Conservation (phyloP, 2,113 vertebrate genomes). For the Pseudorhombus dupliciocellatus region DNA sequence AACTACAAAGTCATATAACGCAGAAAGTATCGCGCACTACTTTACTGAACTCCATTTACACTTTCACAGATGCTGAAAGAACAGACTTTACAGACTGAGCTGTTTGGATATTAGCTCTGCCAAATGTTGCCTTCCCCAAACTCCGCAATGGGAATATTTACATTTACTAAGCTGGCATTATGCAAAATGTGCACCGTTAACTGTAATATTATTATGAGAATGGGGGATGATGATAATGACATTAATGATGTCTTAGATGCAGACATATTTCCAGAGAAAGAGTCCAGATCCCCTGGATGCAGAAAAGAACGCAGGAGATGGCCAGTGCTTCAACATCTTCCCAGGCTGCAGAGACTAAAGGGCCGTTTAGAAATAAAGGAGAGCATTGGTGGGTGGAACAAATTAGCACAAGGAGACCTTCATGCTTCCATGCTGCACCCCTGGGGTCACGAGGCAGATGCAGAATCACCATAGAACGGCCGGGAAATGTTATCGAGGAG, state of each 20-base stretch:
- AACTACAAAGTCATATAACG: background rate
- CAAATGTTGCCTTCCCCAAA: conserved; percentile 17
- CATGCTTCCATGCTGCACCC: conserved; percentile 42
- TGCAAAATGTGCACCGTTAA: conserved; percentile 12
- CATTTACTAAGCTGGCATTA: background rate
- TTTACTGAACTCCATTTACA: conserved; percentile 5
- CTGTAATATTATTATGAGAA: conserved; percentile 7
- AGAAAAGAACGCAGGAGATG: conserved; percentile 12
- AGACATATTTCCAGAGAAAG: conserved; percentile 1
- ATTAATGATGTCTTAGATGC: background rate
- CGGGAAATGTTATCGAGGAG: conserved; percentile 37
- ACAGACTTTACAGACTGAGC: conserved; percentile 7
- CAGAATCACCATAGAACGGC: conserved; percentile 24
- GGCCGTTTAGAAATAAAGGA: conserved; percentile 30
- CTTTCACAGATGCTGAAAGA: background rate
- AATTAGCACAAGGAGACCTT: conserved; percentile 48
- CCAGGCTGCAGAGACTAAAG: conserved; percentile 37
- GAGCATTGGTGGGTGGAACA: conserved; percentile 52
- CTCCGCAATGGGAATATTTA: background rate
- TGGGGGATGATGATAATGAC: background rate
- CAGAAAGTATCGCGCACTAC: background rate
- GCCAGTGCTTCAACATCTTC: conserved; percentile 24
- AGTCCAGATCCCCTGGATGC: background rate
- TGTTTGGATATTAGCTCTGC: conserved; percentile 14
- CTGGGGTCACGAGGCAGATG: conserved; percentile 39